Base-by-base conservation (phyloP, 2,113 vertebrate species). In the Ceratotherium simum region DNA sequence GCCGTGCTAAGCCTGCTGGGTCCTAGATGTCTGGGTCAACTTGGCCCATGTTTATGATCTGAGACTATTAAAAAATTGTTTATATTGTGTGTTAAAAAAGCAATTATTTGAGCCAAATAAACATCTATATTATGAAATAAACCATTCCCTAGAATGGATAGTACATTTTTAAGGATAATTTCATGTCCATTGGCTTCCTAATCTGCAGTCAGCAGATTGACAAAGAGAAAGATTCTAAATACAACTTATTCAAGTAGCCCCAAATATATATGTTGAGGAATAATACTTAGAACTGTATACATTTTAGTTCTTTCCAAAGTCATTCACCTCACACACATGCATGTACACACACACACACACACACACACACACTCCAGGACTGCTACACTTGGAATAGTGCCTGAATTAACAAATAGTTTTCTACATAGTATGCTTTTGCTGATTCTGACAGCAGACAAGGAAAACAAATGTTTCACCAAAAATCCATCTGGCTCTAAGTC, bases 101-200 rank as follows among this genome's bases (percentile, higher is more conserved):
- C 1, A 14, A 75, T 51, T 62, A 51, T 54, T 67, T 99, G 99
- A n/a, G 99, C 58, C 65, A 88, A 92, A 92, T 29, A 75, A 79
- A 54, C 39, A 65, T 16, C 17, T 80, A 31, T 46, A 12, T 73
- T 81, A 56, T 29, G 20, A 92, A 64, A 36, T 58, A 92, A 92
- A 46, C 5, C 7, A 65, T 64, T 95, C 88, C 6, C 33, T 29
- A 80, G n/a, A 62, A 70, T 72, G 56, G 23, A 39, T 31, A 56
- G 21, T 64, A 29, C 4, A 75, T 65, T 73, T 80, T 73, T 81
- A 81, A 92, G 56, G 23, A 65, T 42, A 65, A 65, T 81, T 81
- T 96, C 69, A 73, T n/a, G 23, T 42, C 20, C 51, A 2, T 7
- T 73, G 46, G 73, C 29, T 42, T 79, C 42, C 64, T 80, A 87